A percentile compares a stretch with the other conserved stretches of the same genome.
Evolutionary conservation across 2,797 vertebrate species (phyloP).

Genomic region (Sebastes umbrosus): DNA sequence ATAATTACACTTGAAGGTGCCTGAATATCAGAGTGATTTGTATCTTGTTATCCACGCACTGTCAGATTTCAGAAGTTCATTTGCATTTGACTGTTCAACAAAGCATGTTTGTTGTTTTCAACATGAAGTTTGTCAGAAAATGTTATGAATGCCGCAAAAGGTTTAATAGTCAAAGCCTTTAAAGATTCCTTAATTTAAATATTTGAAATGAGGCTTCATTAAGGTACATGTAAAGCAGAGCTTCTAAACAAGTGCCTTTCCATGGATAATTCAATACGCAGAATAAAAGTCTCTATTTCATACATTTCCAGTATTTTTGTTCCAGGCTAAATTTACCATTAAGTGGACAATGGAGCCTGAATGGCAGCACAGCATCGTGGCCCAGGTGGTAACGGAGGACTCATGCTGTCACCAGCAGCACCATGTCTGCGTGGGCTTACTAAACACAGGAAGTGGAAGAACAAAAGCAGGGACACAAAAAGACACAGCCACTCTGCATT

Average conservation of each 20-base stretch:
- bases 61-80: constrained; percentile 47
- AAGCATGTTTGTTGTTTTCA: constrained; percentile 26
- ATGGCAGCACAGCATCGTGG: constrained; percentile 49
- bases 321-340: constrained; percentile 56
- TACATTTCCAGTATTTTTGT: constrained; percentile 25
- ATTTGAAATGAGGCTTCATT: constrained; percentile 23
- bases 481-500: constrained; percentile 44
- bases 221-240: constrained; percentile 32
- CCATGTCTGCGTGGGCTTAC: constrained; percentile 40
- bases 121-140: constrained; percentile 5
- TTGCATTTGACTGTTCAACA: constrained; percentile 49
- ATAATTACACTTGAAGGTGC: constrained; percentile 61
- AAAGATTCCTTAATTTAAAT: background rate
- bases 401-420: constrained; percentile 40
- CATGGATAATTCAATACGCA: constrained; percentile 11
- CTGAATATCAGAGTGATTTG: constrained; percentile 30
- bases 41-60: constrained; percentile 54
- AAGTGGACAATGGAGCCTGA: constrained; percentile 62
- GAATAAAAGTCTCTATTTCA: constrained; percentile 6
- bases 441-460: constrained; percentile 48
- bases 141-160: background rate
- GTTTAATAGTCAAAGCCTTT: background rate
- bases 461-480: constrained; percentile 5
- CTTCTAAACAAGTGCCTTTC: constrained; percentile 17
- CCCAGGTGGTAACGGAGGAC: constrained; percentile 49